Base-by-base conservation (phyloP, 2,797 vertebrate species). In the Pangasius mekongensis region DNA sequence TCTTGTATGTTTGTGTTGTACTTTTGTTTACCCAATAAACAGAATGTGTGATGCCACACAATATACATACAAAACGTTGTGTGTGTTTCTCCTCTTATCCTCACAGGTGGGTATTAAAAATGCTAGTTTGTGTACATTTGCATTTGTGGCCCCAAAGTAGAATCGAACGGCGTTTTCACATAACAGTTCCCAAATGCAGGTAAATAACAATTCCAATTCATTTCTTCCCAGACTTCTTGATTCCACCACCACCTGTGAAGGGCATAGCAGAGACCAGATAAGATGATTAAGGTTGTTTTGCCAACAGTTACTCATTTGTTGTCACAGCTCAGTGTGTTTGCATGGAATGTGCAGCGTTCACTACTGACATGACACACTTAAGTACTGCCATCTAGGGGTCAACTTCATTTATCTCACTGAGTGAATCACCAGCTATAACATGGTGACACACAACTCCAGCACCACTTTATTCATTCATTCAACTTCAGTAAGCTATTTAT, bases 191-290 rank as follows among this genome's bases (percentile, higher is more conserved):
- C 85, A 39, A 73, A 56, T 49, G 27, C 47, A 84, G 39, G 76
- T 1, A 9, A 30, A 1, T 52, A 60, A 66, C 54, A 54, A 64
- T 43, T 43, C 58, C n/a, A 24, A n/a, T 74, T 96, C 96, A 99
- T 92, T 99, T 99, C 95, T 98, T 99, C 88, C 98, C 97, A 30
- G 98, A 99, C 93, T 99, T 99, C 96, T 99, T 99, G 93, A 99
- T 98, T 92, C 98, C 98, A 36, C 96, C 94, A n/a, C 96, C 92
- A 88, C 93, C 98, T 99, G 93, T 69, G 93, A 93, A 94, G 87
- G 86, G 83, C 90, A 91, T 43, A 87, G 20, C 58, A 86, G 8
- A 81, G 52, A 88, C 22, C 27, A 7, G 56, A 89, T 18, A 80
- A 9, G 6, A 74, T 1, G 7, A 85, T 85, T 85, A 60, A n/a